Evolutionary conservation across 2,797 vertebrate species (phyloP).

Genomic region (Lophius americanus): DNA sequence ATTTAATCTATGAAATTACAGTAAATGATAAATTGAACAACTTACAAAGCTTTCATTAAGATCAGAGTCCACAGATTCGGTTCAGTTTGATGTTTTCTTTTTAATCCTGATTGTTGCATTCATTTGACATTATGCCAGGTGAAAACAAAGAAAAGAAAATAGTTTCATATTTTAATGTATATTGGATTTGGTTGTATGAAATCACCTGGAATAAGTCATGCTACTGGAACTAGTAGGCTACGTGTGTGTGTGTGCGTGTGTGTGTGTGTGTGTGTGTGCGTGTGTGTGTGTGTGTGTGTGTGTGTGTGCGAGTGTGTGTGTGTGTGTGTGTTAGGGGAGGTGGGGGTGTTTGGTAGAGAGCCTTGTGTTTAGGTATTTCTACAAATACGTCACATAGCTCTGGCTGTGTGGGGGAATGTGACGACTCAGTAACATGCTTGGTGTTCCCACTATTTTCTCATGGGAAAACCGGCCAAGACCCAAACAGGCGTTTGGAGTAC

Average conservation of each 20-base stretch:
- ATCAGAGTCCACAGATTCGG: no score
- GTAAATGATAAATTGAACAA: no score
- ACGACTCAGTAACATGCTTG: conserved; percentile 62
- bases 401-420: conserved; percentile 74
- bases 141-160: neutral
- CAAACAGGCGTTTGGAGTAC: conserved; percentile 57
- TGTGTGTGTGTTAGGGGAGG: neutral
- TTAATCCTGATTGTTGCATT: no score
- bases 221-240: neutral
- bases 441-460: conserved; percentile 74
- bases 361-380: conserved; percentile 58
- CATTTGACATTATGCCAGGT: neutral
- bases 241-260: neutral
- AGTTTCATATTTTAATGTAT: no score
- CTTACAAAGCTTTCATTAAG: no score
- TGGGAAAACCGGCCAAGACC: conserved; percentile 67
- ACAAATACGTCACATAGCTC: conserved; percentile 67
- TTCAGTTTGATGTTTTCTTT: neutral
- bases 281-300: neutral
- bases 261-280: neutral
- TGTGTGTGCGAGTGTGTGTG: neutral
- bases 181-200: neutral
- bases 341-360: neutral
- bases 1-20: no score
- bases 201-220: neutral